phyloP scores from a whole-genome alignment of 2,113 vertebrate genomes.

The Genyomyrus donnyi region DNA sequence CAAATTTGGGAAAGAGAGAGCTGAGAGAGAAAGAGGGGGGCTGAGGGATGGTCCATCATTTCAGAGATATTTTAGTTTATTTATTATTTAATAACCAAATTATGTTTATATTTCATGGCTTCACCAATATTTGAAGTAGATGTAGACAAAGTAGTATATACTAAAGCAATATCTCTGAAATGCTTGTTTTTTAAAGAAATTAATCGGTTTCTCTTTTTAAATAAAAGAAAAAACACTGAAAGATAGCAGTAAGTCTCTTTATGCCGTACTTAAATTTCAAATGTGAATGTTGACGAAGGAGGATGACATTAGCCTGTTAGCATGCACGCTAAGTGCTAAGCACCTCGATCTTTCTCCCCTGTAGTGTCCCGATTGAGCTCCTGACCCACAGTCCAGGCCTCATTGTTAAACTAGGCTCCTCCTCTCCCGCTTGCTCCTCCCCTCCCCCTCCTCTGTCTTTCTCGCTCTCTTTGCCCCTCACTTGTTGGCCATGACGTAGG shows the following conservation, averaged over 20 bases:
- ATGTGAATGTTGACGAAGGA: neutral
- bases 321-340: neutral
- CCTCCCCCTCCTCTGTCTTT: slow-evolving; percentile 60
- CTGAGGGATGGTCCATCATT: neutral
- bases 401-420: slow-evolving; percentile 53
- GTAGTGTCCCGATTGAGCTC: slow-evolving; percentile 33
- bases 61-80: neutral
- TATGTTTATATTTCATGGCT: neutral
- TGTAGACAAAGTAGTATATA: neutral
- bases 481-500: slow-evolving; percentile 70
- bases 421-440: slow-evolving; percentile 58
- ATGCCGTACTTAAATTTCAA: neutral
- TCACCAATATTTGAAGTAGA: neutral
- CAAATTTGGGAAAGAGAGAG: slow-evolving; percentile 55
- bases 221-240: neutral
- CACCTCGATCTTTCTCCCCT: slow-evolving; percentile 26
- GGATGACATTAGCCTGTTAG: neutral
- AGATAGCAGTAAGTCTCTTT: neutral
- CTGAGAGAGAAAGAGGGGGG: slow-evolving; percentile 37
- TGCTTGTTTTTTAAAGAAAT: neutral
- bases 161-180: neutral
- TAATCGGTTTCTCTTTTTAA: neutral
- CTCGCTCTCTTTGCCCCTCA: slow-evolving; percentile 61
- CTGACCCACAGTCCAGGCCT: slow-evolving; percentile 22
- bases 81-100: neutral